These are phyloP conservation scores for Micropterix aruncella DNA, from an alignment of 2,888 invertebrate genomes.

Conservation along the genomic window DNA sequence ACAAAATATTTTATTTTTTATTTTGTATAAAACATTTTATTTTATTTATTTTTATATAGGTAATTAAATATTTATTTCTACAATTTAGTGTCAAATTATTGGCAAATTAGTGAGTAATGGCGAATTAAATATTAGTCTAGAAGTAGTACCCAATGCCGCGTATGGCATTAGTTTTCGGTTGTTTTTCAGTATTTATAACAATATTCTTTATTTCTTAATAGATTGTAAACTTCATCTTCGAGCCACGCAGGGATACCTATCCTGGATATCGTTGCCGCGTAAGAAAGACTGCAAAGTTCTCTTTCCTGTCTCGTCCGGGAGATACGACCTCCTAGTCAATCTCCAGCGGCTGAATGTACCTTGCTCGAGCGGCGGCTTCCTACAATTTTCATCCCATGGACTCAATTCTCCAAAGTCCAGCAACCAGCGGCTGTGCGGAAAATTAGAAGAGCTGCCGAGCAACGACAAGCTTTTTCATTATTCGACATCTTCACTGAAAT, in stretches of 20 bases:
- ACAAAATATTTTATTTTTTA: no score
- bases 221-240: neutral
- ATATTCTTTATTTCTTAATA: neutral
- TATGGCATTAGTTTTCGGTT: no score
- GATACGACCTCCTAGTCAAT: slow-evolving; percentile 47
- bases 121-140: no score
- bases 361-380: slow-evolving; percentile 43
- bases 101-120: no score
- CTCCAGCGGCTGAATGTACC: slow-evolving; percentile 56
- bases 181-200: neutral
- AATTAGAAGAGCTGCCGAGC: slow-evolving; percentile 49
- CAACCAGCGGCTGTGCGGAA: slow-evolving; percentile 44
- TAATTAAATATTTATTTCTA: no score
- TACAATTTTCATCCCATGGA: slow-evolving; percentile 38
- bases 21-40: no score
- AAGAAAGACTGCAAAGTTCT: slow-evolving; percentile 38
- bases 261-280: slow-evolving; percentile 38
- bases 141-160: no score
- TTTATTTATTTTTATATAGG: no score
- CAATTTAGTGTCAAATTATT: no score
- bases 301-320: slow-evolving; percentile 29
- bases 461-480: slow-evolving; percentile 45
- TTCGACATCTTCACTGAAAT: slow-evolving; percentile 24
- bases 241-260: slow-evolving; percentile 23
- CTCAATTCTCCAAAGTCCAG: slow-evolving; percentile 16